phyloP scores from a whole-genome alignment of 2,113 vertebrate species.

The Cnemophilus loriae region DNA sequence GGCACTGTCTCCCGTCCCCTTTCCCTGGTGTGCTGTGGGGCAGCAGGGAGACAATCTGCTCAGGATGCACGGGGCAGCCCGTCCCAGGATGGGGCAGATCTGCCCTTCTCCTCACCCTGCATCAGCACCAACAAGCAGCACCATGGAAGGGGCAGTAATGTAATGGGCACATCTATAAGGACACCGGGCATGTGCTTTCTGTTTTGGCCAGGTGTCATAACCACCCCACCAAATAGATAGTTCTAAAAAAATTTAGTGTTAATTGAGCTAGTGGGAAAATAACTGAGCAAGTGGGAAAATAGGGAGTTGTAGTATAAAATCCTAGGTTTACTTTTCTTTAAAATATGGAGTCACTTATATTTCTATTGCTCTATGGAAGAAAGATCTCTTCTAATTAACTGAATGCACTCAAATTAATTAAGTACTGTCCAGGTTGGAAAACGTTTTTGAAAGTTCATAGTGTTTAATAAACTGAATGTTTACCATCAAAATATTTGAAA shows the following conservation, averaged over 20 bases:
- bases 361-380: background rate
- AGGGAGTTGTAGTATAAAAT: background rate
- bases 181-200: background rate
- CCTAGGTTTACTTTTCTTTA: background rate
- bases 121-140: background rate
- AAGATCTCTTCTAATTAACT: background rate
- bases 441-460: background rate
- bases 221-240: rapidly evolving
- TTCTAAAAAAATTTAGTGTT: background rate
- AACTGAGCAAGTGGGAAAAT: background rate
- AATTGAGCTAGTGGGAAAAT: background rate
- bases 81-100: background rate
- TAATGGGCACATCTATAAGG: background rate
- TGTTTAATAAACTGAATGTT: background rate
- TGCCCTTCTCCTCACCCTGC: background rate
- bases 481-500: background rate
- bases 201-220: background rate
- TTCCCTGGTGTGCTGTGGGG: background rate
- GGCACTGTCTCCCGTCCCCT: background rate
- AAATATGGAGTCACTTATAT: background rate
- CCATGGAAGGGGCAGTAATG: background rate
- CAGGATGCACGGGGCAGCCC: background rate
- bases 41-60: background rate
- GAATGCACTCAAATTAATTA: background rate
- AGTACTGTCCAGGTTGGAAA: background rate